Base-by-base conservation (phyloP, 1,140 invertebrate genomes). In the Pogonomyrmex barbatus region DNA sequence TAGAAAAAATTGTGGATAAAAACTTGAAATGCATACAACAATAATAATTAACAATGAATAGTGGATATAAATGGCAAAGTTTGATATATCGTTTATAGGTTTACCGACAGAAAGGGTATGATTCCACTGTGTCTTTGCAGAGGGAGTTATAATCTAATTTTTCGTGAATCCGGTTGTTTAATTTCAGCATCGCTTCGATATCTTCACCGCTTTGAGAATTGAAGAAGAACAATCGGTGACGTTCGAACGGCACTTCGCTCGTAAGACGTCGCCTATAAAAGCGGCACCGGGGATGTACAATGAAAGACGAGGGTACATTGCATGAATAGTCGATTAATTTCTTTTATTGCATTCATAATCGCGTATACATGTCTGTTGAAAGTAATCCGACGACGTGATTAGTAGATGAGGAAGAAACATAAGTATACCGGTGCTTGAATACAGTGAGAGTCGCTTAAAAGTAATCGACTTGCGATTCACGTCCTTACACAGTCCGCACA, bases 311-410 rank as follows among this genome's bases (percentile, higher is more conserved):
- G 24, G 47, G 60, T 9, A 33, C 73, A 60, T 83, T 62, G 42
- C 79, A 30, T 14, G 33, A 83, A 75, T 82, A 82, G 50, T 50
- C n/a, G 42, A 75, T 83, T 71, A 73, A 58, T 47, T 71, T 4
- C 14, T 82, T 83, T 83, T 83, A 62, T 83, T 83, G 68, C 79
- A 73, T 60, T 82, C 33, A 56, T 36, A 71, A 70, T 81, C 42
- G 54, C 67, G n/a, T 83, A 75, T 73, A 83, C 68, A 62, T 82
- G 47, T 83, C 62, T 60, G 1, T 62, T 62, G 17, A 83, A 75
- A 45, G 24, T 71, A 82, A 83, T 75, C 45, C 67, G 36, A 71
- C 65, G 47, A 82, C 12, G 33, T 63, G 33, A 60, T 60, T 60
- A 54, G 1, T 82, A 17, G 1, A 58, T 58, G 50, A 30, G 6